Evolutionary conservation across 1,140 invertebrate species (phyloP).

Genomic region (Panonychus citri): DNA sequence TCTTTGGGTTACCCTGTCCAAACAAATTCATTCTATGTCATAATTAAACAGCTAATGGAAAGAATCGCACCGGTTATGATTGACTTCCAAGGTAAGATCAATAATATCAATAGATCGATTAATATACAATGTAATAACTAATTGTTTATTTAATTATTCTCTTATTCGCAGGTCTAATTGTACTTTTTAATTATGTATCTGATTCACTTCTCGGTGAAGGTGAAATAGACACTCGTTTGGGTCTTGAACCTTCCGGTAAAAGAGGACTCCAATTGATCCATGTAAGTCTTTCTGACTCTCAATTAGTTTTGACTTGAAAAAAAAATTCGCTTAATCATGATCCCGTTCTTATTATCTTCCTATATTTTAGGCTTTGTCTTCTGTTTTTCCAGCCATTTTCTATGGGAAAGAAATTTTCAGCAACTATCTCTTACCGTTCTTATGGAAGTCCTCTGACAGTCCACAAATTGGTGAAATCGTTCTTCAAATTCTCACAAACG

Average conservation of each 20-base stretch:
- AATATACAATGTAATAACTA: background rate
- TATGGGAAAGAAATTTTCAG: conserved; percentile 56
- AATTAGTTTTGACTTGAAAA: no score
- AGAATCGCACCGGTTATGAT: conserved; percentile 84
- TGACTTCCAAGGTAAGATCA: conserved; percentile 44
- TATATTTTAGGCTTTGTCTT: conserved; percentile 41
- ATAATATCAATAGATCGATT: background rate
- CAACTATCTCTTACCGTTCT: conserved; percentile 42
- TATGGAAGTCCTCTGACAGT: conserved; percentile 36
- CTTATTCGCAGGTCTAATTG: conserved; percentile 14
- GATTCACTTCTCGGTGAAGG: conserved; percentile 17
- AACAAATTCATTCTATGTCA: conserved; percentile 84
- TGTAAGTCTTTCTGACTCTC: conserved; percentile 18
- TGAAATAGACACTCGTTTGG: conserved; percentile 14
- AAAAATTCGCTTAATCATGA: conserved; percentile 14
- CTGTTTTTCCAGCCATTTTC: conserved; percentile 78
- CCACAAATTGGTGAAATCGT: conserved; percentile 48
- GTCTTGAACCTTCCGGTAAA: conserved; percentile 14
- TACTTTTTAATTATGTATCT: conserved; percentile 22
- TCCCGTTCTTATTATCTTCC: background rate
- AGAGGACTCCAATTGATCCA: conserved; percentile 28
- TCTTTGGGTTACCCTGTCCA: conserved; percentile 77
- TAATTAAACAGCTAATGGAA: conserved; percentile 78
- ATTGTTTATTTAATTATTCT: background rate
- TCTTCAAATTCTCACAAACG: conserved; percentile 26